Percentiles rank a stretch among this genome's conserved stretches.
Evolutionary conservation across 2,888 invertebrate species (phyloP).

Genomic region (Limenitis camilla): DNA sequence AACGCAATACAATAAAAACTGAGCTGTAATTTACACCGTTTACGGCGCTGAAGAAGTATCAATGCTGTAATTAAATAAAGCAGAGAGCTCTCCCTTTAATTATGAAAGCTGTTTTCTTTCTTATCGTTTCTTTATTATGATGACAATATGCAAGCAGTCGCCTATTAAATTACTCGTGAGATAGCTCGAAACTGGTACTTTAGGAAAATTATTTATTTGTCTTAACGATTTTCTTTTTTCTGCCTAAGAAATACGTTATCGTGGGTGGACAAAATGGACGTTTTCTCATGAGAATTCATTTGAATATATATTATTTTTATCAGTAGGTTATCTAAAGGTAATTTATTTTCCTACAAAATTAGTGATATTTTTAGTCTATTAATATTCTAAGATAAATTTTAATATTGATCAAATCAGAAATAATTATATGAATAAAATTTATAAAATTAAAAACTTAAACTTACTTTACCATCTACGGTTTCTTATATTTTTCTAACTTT

Average conservation of each 20-base stretch:
- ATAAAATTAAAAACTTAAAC: no score
- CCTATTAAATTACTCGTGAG: slow-evolving; percentile 59
- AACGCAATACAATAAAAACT: slow-evolving; percentile 26
- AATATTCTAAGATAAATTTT: no score
- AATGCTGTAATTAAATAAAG: slow-evolving; percentile 51
- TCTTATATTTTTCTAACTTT: no score
- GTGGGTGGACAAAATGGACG: not conserved
- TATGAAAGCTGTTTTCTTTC: slow-evolving; percentile 57
- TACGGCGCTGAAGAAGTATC: slow-evolving; percentile 25
- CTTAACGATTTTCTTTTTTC: slow-evolving; percentile 1
- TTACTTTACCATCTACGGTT: no score
- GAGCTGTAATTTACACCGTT: slow-evolving; percentile 1
- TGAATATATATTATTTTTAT: no score
- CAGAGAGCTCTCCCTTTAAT: slow-evolving; percentile 57
- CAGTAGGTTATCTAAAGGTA: no score
- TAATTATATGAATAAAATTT: no score
- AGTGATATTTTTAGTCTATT: no score
- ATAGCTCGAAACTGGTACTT: slow-evolving; percentile 24
- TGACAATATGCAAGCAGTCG: slow-evolving; percentile 59
- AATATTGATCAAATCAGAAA: no score
- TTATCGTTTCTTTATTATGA: slow-evolving; percentile 64
- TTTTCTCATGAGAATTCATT: not conserved
- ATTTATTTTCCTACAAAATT: no score
- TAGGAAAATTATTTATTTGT: slow-evolving; percentile 13
- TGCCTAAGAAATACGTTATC: not conserved